Evolutionary conservation across 2,888 invertebrate species (phyloP).

Genomic region (Coenonympha glycerion): DNA sequence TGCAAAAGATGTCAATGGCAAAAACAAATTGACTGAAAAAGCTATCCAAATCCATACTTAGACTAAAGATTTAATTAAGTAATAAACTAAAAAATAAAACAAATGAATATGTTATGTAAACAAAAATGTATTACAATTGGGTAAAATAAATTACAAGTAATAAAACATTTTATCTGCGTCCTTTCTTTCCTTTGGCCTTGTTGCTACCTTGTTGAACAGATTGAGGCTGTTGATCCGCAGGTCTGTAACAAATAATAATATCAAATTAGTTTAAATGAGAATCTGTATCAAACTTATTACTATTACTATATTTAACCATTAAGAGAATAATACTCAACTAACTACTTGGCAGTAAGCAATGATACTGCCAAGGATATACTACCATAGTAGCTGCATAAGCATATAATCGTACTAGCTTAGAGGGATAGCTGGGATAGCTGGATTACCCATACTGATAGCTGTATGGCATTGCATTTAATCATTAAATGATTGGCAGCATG

Average conservation of each 20-base stretch:
- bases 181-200: constrained; percentile 70
- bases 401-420: too few relatives aligned
- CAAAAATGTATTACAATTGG: constrained; percentile 18
- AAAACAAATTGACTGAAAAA: constrained; percentile 56
- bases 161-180: constrained; percentile 54
- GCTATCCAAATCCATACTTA: constrained; percentile 48
- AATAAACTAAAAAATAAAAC: constrained; percentile 18
- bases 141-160: constrained; percentile 29
- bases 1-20: constrained; percentile 61
- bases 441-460: too few relatives aligned
- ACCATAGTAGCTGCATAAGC: too few relatives aligned
- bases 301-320: too few relatives aligned
- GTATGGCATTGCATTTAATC: too few relatives aligned
- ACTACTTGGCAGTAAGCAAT: too few relatives aligned
- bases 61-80: constrained; percentile 13
- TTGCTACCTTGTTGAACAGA: constrained; percentile 46
- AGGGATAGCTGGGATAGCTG: too few relatives aligned
- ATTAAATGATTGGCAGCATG: too few relatives aligned
- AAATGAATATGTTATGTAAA: background rate
- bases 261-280: background rate
- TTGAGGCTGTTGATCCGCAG: constrained; percentile 66
- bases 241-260: constrained; percentile 43
- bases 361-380: too few relatives aligned
- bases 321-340: too few relatives aligned
- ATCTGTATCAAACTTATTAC: too few relatives aligned